Conservation (phyloP, 2,113 vertebrate genomes). For the Cyanoramphus novaezelandiae region DNA sequence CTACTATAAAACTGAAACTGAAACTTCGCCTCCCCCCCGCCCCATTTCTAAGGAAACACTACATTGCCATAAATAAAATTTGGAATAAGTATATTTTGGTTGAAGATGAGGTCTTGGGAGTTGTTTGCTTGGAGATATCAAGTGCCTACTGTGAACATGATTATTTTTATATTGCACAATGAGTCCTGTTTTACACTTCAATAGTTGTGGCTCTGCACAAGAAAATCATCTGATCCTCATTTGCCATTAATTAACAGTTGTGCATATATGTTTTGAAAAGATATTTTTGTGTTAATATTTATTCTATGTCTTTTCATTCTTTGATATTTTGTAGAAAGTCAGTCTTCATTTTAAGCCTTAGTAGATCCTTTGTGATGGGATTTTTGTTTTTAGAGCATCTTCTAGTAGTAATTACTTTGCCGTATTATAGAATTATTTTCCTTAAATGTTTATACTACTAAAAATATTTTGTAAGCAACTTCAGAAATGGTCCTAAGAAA, state of each 20-base stretch:
- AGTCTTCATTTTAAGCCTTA: not conserved
- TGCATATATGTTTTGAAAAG: not conserved
- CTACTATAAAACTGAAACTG: not conserved
- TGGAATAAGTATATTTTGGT: not conserved
- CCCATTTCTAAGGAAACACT: not conserved
- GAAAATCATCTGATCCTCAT: not conserved
- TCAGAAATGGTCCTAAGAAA: not conserved
- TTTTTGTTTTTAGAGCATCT: not conserved
- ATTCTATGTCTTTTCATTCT: constrained; percentile 3
- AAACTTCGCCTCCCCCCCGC: fast-evolving
- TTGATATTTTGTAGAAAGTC: not conserved
- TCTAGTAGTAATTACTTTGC: not conserved
- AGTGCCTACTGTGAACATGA: not conserved
- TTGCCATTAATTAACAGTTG: not conserved
- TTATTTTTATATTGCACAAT: not conserved
- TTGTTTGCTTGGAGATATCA: not conserved
- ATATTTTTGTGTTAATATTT: not conserved
- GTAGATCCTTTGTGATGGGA: not conserved
- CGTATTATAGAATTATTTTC: not conserved
- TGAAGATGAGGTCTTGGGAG: not conserved
- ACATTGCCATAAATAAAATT: not conserved
- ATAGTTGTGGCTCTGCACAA: not conserved
- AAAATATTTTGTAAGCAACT: not conserved
- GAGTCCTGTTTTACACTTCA: not conserved
- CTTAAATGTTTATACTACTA: not conserved